Base-by-base conservation (phyloP, 2,888 invertebrate species). In the Miltochrista miniata region DNA sequence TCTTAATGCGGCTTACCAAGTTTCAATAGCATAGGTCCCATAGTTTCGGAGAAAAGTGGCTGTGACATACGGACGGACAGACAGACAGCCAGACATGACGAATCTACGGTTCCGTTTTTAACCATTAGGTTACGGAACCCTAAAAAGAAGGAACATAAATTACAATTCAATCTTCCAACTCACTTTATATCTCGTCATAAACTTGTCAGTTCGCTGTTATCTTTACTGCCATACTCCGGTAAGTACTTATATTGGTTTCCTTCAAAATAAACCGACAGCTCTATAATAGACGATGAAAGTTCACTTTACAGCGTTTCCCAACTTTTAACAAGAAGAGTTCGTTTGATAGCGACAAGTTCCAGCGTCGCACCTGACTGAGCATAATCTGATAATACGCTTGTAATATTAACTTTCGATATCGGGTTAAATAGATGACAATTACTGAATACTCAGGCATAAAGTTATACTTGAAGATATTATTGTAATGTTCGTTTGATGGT, bases 241-340 rank as follows among this genome's bases (percentile, higher is more conserved):
- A 14, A 38, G 15, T 31, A 43, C 41, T 49, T 51, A 52, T 52
- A 69, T 59, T 55, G 54, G 54, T 57, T 61, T 70, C 59, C 57
- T 72, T 71, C 71, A 68, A 71, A 69, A 72, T 68, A 67, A 65
- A 59, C 61, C 41, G 56, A 56, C 65, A 57, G 60, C 65, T 66
- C 64, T 63, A 61, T 77, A 74, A 80, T 76, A 83, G 75, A 79
- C 80, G 78, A 82, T 79, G 72, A 76, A 81, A 83, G 70, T 82
- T 82, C 75, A 69, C 74, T 75, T 76, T 69, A 61, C 65, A 65
- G 56, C 61, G 66, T 61, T 72, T 57, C 59, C 54, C 1, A 81
- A 85, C 75, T 85, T 81, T 78, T 80, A 83, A 83, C 79, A 79
- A 81, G 78, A 79, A 74, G 83, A 85, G 79, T 83, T 86, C 74